Base-by-base conservation (phyloP, 2,888 invertebrate species). In the Subacronicta megacephala region DNA sequence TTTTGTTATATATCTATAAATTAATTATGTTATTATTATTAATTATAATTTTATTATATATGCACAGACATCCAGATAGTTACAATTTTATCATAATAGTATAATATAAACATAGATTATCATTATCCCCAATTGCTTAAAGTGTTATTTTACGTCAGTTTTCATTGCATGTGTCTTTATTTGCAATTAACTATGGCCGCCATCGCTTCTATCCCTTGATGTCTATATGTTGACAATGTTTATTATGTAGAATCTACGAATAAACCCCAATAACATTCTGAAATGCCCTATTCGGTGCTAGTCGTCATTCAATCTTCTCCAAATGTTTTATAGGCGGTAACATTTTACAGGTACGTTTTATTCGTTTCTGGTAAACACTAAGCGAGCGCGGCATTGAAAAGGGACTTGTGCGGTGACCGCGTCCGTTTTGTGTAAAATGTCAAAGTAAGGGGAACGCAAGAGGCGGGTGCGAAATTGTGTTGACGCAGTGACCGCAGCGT, bases 361-460 rank as follows among this genome's bases (percentile, higher is more conserved):
- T 70, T 61, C 61, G 50, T 76, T 72, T 58, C 53, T 56, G 41
- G 16, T 37, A 46, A 72, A 69, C 59, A 65, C 55, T 61, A 65
- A 68, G 58, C 65, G 69, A 75, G 75, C 68, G 75, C 70, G 78
- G 75, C 81, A 76, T 75, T 85, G 84, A 84, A 87, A 84, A 84
- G 85, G 82, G 76, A 76, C 77, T 81, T 87, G 88, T 83, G 83
- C 86, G 80, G 80, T 82, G 88, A 88, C 85, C 87, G 89, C 82
- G 82, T 85, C 82, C 74, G 83, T 88, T 88, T 88, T 85, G 85
- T 86, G 83, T 83, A 80, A 90, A 93, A 92, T 91, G 91, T 92
- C 91, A 92, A 88, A 88, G 88, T 83, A 76, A 86, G 88, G 88
- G 85, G 81, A 82, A 82, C 82, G 78, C 81, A 77, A 80, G 81